Conservation (phyloP, 2,797 vertebrate genomes). For the Phoeniculus purpureus region DNA sequence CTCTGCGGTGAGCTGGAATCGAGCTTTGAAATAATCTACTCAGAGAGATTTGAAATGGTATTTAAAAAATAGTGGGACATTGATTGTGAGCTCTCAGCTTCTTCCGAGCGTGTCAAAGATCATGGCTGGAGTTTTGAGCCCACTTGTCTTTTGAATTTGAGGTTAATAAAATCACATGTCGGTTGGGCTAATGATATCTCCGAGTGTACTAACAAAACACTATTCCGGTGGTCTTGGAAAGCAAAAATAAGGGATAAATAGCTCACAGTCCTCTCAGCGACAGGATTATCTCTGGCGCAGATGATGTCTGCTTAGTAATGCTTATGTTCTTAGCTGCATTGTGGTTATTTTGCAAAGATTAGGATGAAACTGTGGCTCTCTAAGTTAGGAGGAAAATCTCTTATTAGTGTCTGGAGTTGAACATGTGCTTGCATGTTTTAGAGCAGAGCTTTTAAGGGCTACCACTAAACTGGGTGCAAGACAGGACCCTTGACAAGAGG, state of each 20-base stretch:
- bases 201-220: neutral
- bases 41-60: conserved; percentile 29
- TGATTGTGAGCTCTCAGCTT: neutral
- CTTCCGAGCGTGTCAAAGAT: neutral
- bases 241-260: neutral
- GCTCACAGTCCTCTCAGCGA: neutral
- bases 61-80: conserved; percentile 34
- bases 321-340: neutral
- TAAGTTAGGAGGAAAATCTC: neutral
- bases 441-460: neutral
- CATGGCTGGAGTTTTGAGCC: neutral
- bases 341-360: conserved; percentile 37
- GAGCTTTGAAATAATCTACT: conserved; percentile 51
- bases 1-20: neutral
- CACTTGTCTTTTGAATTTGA: conserved; percentile 17
- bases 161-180: neutral
- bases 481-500: neutral
- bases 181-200: neutral
- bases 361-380: neutral
- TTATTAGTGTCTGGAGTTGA: neutral
- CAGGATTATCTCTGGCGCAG: conserved; percentile 34
- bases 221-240: conserved; percentile 35
- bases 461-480: neutral
- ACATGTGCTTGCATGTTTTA: neutral
- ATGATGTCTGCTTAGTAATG: conserved; percentile 8